These are phyloP conservation scores for Periophthalmus modestus DNA, from an alignment of 2,113 vertebrate species.

Conservation along the genomic window DNA sequence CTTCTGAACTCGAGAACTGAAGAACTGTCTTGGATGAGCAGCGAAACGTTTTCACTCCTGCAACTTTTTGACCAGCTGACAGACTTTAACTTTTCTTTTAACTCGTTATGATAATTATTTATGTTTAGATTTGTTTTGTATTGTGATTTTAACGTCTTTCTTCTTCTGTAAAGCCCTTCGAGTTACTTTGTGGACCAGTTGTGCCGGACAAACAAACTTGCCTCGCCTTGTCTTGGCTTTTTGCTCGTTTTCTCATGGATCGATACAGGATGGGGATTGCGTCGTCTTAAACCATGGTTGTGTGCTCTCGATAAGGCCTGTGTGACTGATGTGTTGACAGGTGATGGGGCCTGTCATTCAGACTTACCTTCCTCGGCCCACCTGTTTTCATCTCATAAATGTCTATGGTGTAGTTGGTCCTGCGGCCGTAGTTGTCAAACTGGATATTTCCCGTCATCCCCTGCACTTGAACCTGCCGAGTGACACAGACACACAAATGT, in stretches of 20 bases:
- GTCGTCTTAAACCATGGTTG: conserved; percentile 13
- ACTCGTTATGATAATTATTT: too few relatives aligned
- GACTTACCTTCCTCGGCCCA: conserved; percentile 91
- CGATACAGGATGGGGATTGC: conserved; percentile 17
- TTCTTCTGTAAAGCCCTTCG: too few relatives aligned
- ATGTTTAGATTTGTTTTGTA: too few relatives aligned
- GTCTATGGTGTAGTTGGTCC: conserved; percentile 97
- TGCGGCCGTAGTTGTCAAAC: conserved; percentile 96
- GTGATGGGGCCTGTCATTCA: conserved; percentile 20
- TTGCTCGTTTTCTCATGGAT: not conserved
- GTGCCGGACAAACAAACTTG: too few relatives aligned
- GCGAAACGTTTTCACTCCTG: too few relatives aligned
- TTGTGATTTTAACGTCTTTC: too few relatives aligned
- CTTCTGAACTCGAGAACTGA: too few relatives aligned
- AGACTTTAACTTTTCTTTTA: too few relatives aligned
- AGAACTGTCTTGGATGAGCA: too few relatives aligned
- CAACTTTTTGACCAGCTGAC: too few relatives aligned
- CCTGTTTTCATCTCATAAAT: conserved; percentile 95
- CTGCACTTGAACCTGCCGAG: conserved; percentile 90
- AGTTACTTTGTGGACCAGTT: too few relatives aligned
- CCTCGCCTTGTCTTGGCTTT: not conserved
- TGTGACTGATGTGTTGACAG: conserved; percentile 16
- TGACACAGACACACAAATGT: conserved; percentile 15
- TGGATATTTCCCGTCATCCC: conserved; percentile 99
- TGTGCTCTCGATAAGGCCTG: conserved; percentile 14